Evolutionary conservation across 2,797 vertebrate species (phyloP), one percentile per base, ranked within the genome.

Genomic region (Gadopsis bispinosus): DNA sequence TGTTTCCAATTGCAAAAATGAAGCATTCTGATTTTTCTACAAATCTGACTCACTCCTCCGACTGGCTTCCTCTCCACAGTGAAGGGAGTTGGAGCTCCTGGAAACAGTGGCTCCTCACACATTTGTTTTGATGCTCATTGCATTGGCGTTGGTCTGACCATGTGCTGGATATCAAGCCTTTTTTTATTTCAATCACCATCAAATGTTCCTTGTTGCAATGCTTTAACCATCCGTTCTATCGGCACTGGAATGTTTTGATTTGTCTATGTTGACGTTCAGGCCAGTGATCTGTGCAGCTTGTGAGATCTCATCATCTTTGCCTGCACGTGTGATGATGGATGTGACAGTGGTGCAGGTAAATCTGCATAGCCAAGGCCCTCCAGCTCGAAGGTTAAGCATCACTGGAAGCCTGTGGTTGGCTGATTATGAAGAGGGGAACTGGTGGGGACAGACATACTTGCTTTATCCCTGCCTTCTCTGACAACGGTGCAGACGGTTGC

Each of bases 301-400:
- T 74, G 55, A 37, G 72, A 75, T 74, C 77, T 67, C 83, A 74
- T 87, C 75, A 73, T 72, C 62, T 75, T 10, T 3, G 60, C 22
- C 45, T 3, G 53, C 58, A 26, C 2, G 62, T 39, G 51, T 31
- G 45, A 56, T 83, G 81, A 89, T 33, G 47, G 76, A 88, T 84
- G 76, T 76, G 88, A 84, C 84, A 73, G 77, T 50, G 4, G 19
- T 5, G 54, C 69, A 41, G 69, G 83, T 81, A 59, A 79, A 85
- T 89, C 79, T 82, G 70, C 74, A 83, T 72, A 61, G 59, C 48
- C 80, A 65, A 71, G 56, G 80, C 81, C 84, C 69, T 83, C 64
- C 70, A 51, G 79, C 77, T 31, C 77, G 86, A 89, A 89, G 84
- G 87, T 86, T 56, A 89, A 75, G 64, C 67, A 17, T 73, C 56